Percentiles rank a stretch among this genome's conserved stretches.
Evolutionary conservation across 2,888 invertebrate genomes (phyloP).

Genomic region (Oegoconia quadripuncta): DNA sequence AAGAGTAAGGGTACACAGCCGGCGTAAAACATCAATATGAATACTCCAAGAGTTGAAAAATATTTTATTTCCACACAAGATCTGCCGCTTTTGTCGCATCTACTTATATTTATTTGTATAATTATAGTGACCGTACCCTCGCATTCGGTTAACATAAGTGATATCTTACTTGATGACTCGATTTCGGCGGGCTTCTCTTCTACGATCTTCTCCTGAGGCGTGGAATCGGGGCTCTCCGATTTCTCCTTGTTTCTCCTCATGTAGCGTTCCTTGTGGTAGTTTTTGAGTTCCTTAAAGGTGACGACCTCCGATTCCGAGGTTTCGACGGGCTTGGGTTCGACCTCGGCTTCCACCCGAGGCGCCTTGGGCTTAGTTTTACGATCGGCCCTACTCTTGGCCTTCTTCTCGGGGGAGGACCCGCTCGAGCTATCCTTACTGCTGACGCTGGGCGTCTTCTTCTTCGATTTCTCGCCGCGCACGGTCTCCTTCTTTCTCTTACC

Average conservation of each 20-base stretch:
- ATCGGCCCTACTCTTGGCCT: conserved; percentile 26
- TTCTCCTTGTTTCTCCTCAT: conserved; percentile 81
- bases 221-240: conserved; percentile 77
- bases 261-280: conserved; percentile 80
- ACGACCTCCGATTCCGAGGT: conserved; percentile 39
- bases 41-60: conserved; percentile 69
- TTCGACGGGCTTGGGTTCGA: conserved; percentile 24
- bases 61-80: conserved; percentile 67
- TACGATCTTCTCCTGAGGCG: conserved; percentile 19
- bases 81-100: conserved; percentile 26
- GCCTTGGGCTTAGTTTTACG: conserved; percentile 28
- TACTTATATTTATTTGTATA: conserved; percentile 37
- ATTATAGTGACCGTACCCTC: conserved; percentile 25
- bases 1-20: conserved; percentile 53
- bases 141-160: conserved; percentile 42
- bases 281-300: conserved; percentile 78
- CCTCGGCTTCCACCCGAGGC: conserved; percentile 23
- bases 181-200: conserved; percentile 26
- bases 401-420: conserved; percentile 44
- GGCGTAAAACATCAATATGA: conserved; percentile 58
- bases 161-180: conserved; percentile 74
- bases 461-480: conserved; percentile 27
- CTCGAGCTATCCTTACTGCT: conserved; percentile 26
- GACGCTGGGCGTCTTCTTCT: conserved; percentile 26
- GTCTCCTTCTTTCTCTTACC: conserved; percentile 37